Percentiles rank a stretch among this genome's conserved stretches.
phyloP scores from a whole-genome alignment of 1,140 invertebrate genomes.

The Drosophila ambigua region DNA sequence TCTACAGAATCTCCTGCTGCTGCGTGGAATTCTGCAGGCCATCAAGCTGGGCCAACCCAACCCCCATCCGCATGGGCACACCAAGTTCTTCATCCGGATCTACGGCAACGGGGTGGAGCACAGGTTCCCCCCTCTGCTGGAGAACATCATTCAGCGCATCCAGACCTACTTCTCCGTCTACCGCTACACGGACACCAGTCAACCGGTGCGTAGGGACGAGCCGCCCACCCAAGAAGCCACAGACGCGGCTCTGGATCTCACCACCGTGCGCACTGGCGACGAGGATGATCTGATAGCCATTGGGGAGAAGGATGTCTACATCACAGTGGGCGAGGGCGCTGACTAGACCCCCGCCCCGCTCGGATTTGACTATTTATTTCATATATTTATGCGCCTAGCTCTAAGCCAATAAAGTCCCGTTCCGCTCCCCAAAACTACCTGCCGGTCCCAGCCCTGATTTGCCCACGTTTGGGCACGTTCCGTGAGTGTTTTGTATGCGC shows the following conservation, averaged over 20 bases:
- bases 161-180: constrained; percentile 86
- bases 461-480: constrained; percentile 45
- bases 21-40: constrained; percentile 56
- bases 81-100: constrained; percentile 58
- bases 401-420: constrained; percentile 42
- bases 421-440: not conserved
- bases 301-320: constrained; percentile 45
- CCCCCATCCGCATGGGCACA: not conserved
- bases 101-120: constrained; percentile 83
- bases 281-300: constrained; percentile 29
- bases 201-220: constrained; percentile 64
- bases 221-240: not conserved
- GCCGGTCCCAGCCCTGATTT: not conserved
- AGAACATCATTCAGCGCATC: constrained; percentile 86
- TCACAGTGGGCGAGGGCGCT: constrained; percentile 47
- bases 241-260: not conserved
- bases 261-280: constrained; percentile 8
- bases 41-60: constrained; percentile 23
- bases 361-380: constrained; percentile 19
- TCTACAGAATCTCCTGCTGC: constrained; percentile 55
- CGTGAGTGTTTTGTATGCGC: constrained; percentile 57
- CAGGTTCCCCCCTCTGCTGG: constrained; percentile 87
- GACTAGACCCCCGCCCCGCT: constrained; percentile 9
- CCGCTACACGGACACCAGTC: constrained; percentile 84
- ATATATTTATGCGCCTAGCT: constrained; percentile 31